Conservation (phyloP, 2,797 vertebrate species). For the Amazona ochrocephala region DNA sequence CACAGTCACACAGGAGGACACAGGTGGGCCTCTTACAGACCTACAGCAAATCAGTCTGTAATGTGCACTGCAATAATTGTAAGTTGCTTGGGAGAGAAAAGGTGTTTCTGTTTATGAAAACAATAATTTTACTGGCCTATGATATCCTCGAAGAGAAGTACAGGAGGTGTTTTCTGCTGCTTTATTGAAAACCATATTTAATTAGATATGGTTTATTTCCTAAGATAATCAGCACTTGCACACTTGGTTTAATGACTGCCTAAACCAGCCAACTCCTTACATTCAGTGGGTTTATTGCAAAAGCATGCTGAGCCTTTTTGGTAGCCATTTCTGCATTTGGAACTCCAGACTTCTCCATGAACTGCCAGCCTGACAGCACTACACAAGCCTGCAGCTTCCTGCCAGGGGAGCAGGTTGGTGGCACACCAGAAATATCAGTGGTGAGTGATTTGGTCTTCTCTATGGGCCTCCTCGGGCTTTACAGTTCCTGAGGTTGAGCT, state of each 20-base stretch:
- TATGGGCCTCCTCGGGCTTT: neutral
- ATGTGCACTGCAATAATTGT: rapidly evolving
- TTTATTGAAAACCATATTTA: neutral
- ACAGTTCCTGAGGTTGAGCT: neutral
- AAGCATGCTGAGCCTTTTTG: neutral
- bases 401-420: neutral
- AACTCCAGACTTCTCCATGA: neutral
- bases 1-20: rapidly evolving
- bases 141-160: neutral
- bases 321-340: neutral
- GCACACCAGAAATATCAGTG: neutral
- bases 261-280: neutral
- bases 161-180: neutral
- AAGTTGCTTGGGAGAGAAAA: neutral
- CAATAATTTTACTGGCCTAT: neutral
- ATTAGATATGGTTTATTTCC: neutral
- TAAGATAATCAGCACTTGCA: neutral
- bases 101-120: neutral
- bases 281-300: neutral
- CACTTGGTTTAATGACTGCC: neutral
- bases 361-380: neutral
- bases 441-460: neutral
- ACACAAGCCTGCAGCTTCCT: neutral
- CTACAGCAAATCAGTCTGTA: neutral
- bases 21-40: neutral